Base-by-base conservation (phyloP, 2,113 vertebrate species). In the Amphilophus citrinellus region DNA sequence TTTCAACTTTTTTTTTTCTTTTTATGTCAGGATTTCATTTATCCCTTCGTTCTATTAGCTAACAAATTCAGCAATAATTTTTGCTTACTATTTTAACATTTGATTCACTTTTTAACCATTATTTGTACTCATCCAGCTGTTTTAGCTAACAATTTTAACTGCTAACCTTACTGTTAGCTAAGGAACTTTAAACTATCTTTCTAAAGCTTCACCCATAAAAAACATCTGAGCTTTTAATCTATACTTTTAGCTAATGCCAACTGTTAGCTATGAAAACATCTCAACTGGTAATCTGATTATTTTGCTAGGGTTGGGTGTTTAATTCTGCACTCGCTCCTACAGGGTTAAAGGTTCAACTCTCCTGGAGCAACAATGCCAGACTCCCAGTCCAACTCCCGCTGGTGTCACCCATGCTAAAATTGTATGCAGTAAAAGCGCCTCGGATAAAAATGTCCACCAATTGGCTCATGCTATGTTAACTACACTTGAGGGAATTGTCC, bases 371-470 rank as follows among this genome's bases (percentile, higher is more conserved):
- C 84, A 37, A 62, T 53, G 77, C 65, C 78, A 39, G 66, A 22
- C 80, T 85, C 6, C 56, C 9, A 14, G 68, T 37, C 75, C 57
- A 14, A 66, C 75, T 83, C 88, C 88, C 86, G 14, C 59, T 50
- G 88, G 90, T 85, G 83, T 86, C 73, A 24, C 14, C 85, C 56
- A 3, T 24, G 85, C 91, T 91, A 89, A 90, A 92, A 93, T 84
- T 87, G 91, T 82, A 84, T 20, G 79, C 77, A 71, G 84, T 5
- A 27, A 58, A 63, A 76, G 73, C 59, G 18, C 82, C 79, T 82
- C 85, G 80, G 89, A 88, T 91, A 90, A 90, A 92, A 94, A 87
- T 62, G 91, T 85, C 87, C 85, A 66, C 82, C 85, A 79, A 85
- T 77, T 87, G 86, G 89, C 89, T 84, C 24, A 8, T 27, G 84